Evolutionary conservation across 2,888 invertebrate species (phyloP).

Genomic region (Linnaemya vulpina): DNA sequence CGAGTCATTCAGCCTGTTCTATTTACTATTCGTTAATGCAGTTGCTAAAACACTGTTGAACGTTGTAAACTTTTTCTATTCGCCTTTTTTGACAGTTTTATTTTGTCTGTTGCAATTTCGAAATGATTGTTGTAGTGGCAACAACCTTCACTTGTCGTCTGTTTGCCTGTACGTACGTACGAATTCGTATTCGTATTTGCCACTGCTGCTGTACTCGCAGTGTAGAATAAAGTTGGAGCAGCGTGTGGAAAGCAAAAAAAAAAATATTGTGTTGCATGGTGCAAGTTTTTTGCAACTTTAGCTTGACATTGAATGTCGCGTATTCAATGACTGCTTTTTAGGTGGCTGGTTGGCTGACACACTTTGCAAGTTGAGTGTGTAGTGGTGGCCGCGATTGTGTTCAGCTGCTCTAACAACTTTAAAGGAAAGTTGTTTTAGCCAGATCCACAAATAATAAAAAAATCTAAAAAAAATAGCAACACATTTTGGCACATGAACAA

Average conservation of each 20-base stretch:
- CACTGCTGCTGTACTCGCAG: no score
- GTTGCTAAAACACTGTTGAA: conserved; percentile 41
- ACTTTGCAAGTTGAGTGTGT: conserved; percentile 43
- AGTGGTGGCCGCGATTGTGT: conserved; percentile 28
- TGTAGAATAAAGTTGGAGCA: conserved; percentile 25
- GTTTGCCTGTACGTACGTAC: no score
- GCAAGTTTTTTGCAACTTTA: conserved; percentile 60
- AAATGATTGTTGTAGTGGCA: conserved; percentile 42
- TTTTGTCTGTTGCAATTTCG: conserved; percentile 36
- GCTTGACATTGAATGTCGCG: conserved; percentile 71
- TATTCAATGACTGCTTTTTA: conserved; percentile 60
- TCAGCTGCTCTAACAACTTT: conserved; percentile 57
- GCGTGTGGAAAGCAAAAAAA: not conserved
- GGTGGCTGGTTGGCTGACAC: conserved; percentile 63
- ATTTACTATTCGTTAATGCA: conserved; percentile 11
- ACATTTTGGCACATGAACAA: conserved; percentile 67
- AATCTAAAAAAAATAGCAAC: conserved; percentile 41
- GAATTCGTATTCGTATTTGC: no score
- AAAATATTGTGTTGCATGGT: conserved; percentile 39
- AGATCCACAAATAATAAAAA: conserved; percentile 46
- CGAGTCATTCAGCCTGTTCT: not conserved
- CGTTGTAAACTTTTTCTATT: conserved; percentile 23
- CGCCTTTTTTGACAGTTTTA: conserved; percentile 3
- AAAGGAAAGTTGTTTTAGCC: conserved; percentile 61
- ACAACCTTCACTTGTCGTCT: conserved; percentile 51